Conservation (phyloP, 2,888 invertebrate genomes). For the Siphonodentalium dalli region DNA sequence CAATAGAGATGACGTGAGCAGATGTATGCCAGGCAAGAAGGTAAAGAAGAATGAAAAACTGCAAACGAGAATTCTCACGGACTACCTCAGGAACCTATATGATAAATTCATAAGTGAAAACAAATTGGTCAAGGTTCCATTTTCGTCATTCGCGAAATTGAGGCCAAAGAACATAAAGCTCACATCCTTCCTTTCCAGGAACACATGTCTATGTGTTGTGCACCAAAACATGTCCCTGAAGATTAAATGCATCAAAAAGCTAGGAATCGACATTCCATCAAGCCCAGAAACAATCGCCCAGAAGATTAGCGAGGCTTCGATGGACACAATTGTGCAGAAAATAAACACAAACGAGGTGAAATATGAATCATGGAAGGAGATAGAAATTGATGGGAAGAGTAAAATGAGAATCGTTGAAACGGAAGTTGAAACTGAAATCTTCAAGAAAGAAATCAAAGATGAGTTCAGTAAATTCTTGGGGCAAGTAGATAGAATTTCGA, state of each 20-base stretch:
- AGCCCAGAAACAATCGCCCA: slow-evolving; percentile 19
- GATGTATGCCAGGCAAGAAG: too few relatives aligned
- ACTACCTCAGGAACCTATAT: slow-evolving; percentile 11
- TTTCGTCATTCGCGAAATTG: slow-evolving; percentile 13
- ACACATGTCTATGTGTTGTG: slow-evolving; percentile 24
- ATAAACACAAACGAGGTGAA: slow-evolving; percentile 3
- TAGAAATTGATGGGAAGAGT: slow-evolving; percentile 23
- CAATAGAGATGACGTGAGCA: too few relatives aligned
- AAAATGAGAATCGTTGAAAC: slow-evolving; percentile 24
- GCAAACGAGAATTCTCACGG: slow-evolving; percentile 9
- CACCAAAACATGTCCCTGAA: slow-evolving; percentile 30
- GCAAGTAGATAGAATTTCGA: slow-evolving; percentile 11
- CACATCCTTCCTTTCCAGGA: slow-evolving; percentile 16
- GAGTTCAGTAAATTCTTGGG: slow-evolving; percentile 14
- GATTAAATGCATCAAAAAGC: slow-evolving; percentile 10
- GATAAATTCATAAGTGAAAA: too few relatives aligned
- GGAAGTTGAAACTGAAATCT: slow-evolving; percentile 2
- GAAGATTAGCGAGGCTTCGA: slow-evolving; percentile 3
- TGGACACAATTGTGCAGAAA: slow-evolving; percentile 2
- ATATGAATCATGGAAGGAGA: slow-evolving; percentile 20
- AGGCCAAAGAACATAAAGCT: slow-evolving; percentile 14
- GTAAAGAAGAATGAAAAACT: not conserved
- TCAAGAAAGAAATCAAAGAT: slow-evolving; percentile 3
- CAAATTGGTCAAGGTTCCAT: too few relatives aligned
- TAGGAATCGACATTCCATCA: slow-evolving; percentile 7